Evolutionary conservation across 2,888 invertebrate genomes (phyloP).

Genomic region (Gymnoscelis rufifasciata): DNA sequence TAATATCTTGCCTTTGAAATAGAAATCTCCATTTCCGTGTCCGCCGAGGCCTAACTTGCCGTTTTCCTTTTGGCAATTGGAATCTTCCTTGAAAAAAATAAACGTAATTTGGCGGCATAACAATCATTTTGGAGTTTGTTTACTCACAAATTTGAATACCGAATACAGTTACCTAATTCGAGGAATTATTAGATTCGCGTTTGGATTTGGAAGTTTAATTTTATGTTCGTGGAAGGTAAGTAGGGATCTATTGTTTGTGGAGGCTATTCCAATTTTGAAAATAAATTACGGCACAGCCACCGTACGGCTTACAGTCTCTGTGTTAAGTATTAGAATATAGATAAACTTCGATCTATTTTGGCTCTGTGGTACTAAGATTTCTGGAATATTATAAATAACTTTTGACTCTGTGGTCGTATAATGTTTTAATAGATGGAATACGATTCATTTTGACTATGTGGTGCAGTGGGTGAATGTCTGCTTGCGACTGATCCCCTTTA

Average conservation of each 20-base stretch:
- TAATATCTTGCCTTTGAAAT: slow-evolving; percentile 34
- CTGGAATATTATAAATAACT: no score
- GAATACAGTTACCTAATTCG: slow-evolving; percentile 23
- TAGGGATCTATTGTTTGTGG: neutral
- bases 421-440: no score
- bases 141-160: slow-evolving; percentile 31
- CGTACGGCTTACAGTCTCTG: no score
- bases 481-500: no score
- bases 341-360: no score
- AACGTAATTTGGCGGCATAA: slow-evolving; percentile 49
- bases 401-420: no score
- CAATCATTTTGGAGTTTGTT: slow-evolving; percentile 45
- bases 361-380: no score
- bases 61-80: slow-evolving; percentile 44
- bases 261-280: neutral
- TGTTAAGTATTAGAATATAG: no score
- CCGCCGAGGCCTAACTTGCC: slow-evolving; percentile 37
- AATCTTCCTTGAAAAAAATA: slow-evolving; percentile 45
- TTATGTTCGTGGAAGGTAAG: neutral
- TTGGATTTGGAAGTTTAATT: slow-evolving; percentile 7
- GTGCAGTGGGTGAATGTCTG: no score
- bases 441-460: no score
- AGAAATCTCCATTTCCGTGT: slow-evolving; percentile 44
- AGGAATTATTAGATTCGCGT: slow-evolving; percentile 24
- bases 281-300: no score